phyloP scores from a whole-genome alignment of 2,888 invertebrate genomes.

The Onchidella celtica region DNA sequence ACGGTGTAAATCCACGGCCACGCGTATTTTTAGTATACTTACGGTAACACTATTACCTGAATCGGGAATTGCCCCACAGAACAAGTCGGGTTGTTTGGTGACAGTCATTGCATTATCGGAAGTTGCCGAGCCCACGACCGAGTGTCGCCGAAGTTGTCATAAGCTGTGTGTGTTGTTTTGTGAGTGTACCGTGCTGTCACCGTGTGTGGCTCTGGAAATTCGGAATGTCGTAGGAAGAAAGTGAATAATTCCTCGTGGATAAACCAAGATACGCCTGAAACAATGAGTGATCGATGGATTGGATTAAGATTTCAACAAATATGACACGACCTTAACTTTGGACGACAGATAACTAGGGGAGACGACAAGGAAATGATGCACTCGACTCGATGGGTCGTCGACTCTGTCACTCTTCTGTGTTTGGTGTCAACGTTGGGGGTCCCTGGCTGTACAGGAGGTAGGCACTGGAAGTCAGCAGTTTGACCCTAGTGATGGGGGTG shows the following conservation, averaged over 20 bases:
- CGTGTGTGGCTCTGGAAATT: constrained; percentile 33
- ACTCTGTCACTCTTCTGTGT: constrained; percentile 32
- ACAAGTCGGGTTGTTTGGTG: constrained; percentile 1
- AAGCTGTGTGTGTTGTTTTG: constrained; percentile 29
- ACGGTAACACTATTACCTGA: background rate
- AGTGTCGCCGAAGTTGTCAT: constrained; percentile 9
- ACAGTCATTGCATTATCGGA: constrained; percentile 37
- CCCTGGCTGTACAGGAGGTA: constrained; percentile 24
- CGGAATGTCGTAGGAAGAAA: constrained; percentile 23
- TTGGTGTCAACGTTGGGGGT: constrained; percentile 47
- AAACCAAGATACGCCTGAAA: background rate
- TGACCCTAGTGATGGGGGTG: background rate
- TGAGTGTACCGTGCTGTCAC: constrained; percentile 13
- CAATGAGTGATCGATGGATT: background rate
- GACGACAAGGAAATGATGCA: constrained; percentile 16
- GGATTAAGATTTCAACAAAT: background rate
- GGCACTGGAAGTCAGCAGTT: background rate
- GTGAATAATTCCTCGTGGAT: background rate
- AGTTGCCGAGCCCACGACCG: constrained; percentile 39
- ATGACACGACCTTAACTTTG: background rate
- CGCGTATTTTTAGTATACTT: background rate
- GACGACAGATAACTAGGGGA: background rate
- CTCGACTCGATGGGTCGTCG: constrained; percentile 30
- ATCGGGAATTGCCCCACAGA: constrained; percentile 6
- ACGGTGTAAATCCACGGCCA: too few species aligned